These are phyloP conservation scores for Epinotia demarniana DNA, from an alignment of 2,888 invertebrate species.

Conservation along the genomic window DNA sequence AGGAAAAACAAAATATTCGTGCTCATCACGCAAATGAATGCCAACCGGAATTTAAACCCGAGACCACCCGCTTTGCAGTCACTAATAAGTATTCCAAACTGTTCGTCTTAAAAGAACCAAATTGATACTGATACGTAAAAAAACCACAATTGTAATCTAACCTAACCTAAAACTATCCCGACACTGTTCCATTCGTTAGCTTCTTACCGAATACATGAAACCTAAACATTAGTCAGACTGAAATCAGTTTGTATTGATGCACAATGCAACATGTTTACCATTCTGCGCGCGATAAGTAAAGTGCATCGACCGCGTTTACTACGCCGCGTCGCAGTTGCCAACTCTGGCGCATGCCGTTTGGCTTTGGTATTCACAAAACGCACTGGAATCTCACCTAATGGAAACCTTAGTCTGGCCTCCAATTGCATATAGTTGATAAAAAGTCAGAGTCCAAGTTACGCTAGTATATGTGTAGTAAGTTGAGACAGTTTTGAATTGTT, in stretches of 20 bases:
- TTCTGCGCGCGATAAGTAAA: slow-evolving; percentile 42
- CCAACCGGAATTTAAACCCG: no score
- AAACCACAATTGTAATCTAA: no score
- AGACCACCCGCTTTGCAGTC: no score
- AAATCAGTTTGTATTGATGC: slow-evolving; percentile 10
- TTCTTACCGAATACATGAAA: no score
- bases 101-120: no score
- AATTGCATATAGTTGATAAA: neutral
- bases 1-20: no score
- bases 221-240: slow-evolving; percentile 11
- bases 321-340: slow-evolving; percentile 25
- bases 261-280: slow-evolving; percentile 34
- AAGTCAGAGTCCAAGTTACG: neutral
- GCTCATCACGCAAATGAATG: no score
- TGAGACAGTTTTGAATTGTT: neutral
- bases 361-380: neutral
- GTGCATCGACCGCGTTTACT: slow-evolving; percentile 45
- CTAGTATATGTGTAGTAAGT: neutral
- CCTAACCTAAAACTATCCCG: no score
- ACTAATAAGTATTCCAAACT: no score
- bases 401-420: neutral
- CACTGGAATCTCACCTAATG: neutral
- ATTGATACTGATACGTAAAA: no score
- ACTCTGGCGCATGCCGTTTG: slow-evolving; percentile 11
- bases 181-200: no score